phyloP scores from a whole-genome alignment of 2,113 vertebrate species.

The Theristicus caerulescens region DNA sequence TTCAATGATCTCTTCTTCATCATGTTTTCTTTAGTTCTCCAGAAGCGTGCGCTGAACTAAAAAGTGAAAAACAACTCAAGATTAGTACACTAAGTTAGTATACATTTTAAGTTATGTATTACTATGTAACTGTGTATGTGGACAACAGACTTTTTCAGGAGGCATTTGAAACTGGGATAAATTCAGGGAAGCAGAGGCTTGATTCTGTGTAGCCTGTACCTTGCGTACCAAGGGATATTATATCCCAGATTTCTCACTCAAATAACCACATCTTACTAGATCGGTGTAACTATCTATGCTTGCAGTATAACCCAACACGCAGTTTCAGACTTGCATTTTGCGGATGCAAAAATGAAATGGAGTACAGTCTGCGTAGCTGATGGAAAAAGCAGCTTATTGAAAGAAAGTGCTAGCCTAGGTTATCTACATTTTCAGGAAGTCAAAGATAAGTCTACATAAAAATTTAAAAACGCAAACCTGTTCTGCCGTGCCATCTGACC shows the following conservation, averaged over 20 bases:
- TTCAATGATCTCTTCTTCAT: constrained; percentile 17
- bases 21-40: constrained; percentile 32
- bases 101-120: not conserved
- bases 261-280: not conserved
- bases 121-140: not conserved
- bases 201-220: not conserved
- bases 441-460: not conserved
- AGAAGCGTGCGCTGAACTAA: constrained; percentile 67
- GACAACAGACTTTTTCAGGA: not conserved
- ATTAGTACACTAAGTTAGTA: not conserved
- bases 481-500: not conserved
- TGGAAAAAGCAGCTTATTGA: not conserved
- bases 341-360: not conserved
- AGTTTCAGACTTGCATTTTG: not conserved
- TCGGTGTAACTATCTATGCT: not conserved
- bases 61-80: not conserved
- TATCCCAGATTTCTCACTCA: not conserved
- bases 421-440: not conserved
- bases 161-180: not conserved
- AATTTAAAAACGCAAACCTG: not conserved
- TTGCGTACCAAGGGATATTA: not conserved
- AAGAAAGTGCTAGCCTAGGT: not conserved
- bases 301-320: not conserved
- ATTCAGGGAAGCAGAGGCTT: not conserved
- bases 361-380: not conserved